These are phyloP conservation scores for Lutraria rhynchaena DNA, from an alignment of 1,140 invertebrate species.

Conservation along the genomic window DNA sequence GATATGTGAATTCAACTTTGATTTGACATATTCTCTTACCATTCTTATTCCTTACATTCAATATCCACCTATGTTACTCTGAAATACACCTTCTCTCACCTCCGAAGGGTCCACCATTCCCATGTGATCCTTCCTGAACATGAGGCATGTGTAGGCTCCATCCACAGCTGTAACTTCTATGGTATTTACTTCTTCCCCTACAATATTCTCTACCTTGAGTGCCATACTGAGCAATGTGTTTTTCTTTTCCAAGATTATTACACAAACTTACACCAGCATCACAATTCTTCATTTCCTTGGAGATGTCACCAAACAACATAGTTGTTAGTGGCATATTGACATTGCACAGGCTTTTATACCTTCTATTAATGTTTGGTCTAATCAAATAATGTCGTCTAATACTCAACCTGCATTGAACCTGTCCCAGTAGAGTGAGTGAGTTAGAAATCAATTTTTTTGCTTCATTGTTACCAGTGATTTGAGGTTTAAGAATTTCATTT, in stretches of 20 bases:
- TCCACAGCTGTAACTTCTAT: background rate
- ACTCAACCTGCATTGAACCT: background rate
- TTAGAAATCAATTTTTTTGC: slow-evolving; percentile 8
- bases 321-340: background rate
- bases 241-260: background rate
- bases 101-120: too few relatives aligned
- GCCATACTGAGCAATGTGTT: background rate
- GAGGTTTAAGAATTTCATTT: background rate
- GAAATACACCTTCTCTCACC: too few relatives aligned
- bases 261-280: slow-evolving; percentile 14
- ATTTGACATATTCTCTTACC: too few relatives aligned
- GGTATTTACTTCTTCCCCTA: background rate
- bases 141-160: background rate
- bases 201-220: too few relatives aligned
- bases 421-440: background rate
- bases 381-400: slow-evolving; percentile 14
- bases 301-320: slow-evolving; percentile 29
- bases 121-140: too few relatives aligned
- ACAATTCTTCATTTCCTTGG: slow-evolving; percentile 29
- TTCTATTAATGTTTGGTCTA: slow-evolving; percentile 24
- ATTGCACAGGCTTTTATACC: slow-evolving; percentile 20
- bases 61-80: too few relatives aligned
- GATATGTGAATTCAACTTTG: too few relatives aligned
- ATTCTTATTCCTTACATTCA: too few relatives aligned
- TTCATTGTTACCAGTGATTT: background rate